Evolutionary conservation across 2,797 vertebrate genomes (phyloP), one percentile per base, ranked within the genome.

Genomic region (Meda fulgida): DNA sequence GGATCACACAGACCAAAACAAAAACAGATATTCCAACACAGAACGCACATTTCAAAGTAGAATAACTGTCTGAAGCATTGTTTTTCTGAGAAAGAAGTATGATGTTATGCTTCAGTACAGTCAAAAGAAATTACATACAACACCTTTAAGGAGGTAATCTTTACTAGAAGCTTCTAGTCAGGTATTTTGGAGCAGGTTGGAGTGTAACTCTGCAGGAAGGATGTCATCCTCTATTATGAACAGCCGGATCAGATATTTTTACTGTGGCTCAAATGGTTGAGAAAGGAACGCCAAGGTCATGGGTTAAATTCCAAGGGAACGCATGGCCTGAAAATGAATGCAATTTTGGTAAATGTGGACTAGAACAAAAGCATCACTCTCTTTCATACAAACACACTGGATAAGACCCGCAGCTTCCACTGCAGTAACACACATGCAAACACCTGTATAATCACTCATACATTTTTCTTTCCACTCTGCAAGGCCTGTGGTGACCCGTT

Each of bases 381-480:
- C 38, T 34, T 53, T 51, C 2, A n/a, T 26, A 43, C 8, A 43
- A n/a, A 58, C 19, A 40, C 21, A 67, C 21, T 16, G 55, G 13
- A n/a, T 65, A 29, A 31, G 21, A n/a, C 55, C 43, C 55, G 80
- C 21, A 34, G 58, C 19, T n/a, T 76, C 31, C 21, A 66, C 38
- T 26, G 23, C 34, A 85, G n/a, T 29, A 81, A 69, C 46, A 65
- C 16, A 23, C 55, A 65, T n/a, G 48, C 3, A 84, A 53, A 82
- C 14, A 65, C 55, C 76, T 48, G 53, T 48, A 31, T 40, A 70
- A 60, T 67, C 51, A 76, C 48, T 85, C 34, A 21, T 72, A 51
- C 60, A 69, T 58, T 67, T 79, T 78, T 71, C 16, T 53, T 70
- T 78, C 19, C 7, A 38, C 46, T 75, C 26, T 40, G 18, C 3